Evolutionary conservation across 2,888 invertebrate species (phyloP).

Genomic region (Himalopsyche japonica): DNA sequence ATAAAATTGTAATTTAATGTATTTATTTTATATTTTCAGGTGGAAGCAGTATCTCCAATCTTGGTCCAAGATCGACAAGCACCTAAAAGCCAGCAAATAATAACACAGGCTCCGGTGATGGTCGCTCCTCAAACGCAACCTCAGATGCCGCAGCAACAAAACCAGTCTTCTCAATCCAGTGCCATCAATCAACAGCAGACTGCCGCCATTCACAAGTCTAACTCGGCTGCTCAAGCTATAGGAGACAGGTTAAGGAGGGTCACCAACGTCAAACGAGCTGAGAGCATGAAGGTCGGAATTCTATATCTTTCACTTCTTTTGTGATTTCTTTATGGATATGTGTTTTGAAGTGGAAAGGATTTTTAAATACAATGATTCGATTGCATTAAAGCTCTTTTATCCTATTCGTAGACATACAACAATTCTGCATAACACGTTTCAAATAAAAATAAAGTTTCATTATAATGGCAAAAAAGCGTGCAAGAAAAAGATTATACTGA

Average conservation of each 20-base stretch:
- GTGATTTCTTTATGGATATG: too few relatives aligned
- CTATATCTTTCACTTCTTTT: neutral
- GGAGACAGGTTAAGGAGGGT: slow-evolving; percentile 67
- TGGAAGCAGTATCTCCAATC: slow-evolving; percentile 7
- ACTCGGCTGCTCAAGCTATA: slow-evolving; percentile 63
- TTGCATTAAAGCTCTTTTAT: too few relatives aligned
- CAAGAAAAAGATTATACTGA: too few relatives aligned
- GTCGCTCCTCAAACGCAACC: neutral
- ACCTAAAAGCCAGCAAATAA: neutral
- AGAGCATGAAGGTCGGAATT: slow-evolving; percentile 81
- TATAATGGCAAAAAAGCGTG: too few relatives aligned
- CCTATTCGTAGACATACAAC: too few relatives aligned
- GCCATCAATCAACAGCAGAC: slow-evolving; percentile 45
- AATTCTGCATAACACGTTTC: too few relatives aligned
- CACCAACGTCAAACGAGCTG: slow-evolving; percentile 75
- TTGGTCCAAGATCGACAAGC: neutral
- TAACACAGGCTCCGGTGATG: neutral
- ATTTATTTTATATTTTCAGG: neutral
- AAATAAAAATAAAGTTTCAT: too few relatives aligned
- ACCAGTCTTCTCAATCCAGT: slow-evolving; percentile 36
- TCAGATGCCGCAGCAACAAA: neutral
- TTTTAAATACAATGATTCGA: too few relatives aligned
- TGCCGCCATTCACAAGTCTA: slow-evolving; percentile 61
- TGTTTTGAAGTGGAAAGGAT: too few relatives aligned
- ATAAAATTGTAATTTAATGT: neutral